Percentiles rank a stretch among this genome's conserved stretches.
Conservation (phyloP, 53 echinoderm and acorn worm species). For the Patiria pectinifera region DNA sequence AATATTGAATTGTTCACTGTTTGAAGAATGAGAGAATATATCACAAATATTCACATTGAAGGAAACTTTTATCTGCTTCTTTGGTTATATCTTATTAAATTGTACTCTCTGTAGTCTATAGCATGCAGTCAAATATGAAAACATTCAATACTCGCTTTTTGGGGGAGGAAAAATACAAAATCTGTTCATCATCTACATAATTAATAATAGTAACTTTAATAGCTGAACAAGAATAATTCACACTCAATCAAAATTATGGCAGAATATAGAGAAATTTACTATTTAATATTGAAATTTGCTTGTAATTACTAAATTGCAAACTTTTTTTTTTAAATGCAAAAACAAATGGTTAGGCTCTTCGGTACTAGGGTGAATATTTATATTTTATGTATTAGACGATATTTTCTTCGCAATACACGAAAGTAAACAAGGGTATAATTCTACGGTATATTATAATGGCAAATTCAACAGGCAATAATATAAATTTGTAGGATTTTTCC, state of each 20-base stretch:
- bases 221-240: not conserved
- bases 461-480: not conserved
- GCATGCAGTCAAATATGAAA: not conserved
- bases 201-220: not conserved
- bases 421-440: not conserved
- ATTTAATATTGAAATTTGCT: not conserved
- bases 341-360: not conserved
- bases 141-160: not conserved
- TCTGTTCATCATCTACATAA: not conserved
- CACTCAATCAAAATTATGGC: not conserved
- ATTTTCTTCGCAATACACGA: not conserved
- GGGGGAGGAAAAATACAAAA: too few relatives aligned
- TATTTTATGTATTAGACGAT: too few relatives aligned
- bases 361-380: too few relatives aligned
- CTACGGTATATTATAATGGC: not conserved
- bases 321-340: not conserved
- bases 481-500: not conserved
- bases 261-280: not conserved
- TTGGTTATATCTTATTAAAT: not conserved
- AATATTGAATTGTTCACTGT: conserved; percentile 6
- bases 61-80: not conserved
- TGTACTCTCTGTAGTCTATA: not conserved
- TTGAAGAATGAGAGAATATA: not conserved
- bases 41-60: not conserved
- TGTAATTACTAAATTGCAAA: not conserved